A percentile compares a stretch with the other conserved stretches of the same genome.
phyloP scores from a whole-genome alignment of 2,888 invertebrate genomes.

The Charanyca ferruginea region DNA sequence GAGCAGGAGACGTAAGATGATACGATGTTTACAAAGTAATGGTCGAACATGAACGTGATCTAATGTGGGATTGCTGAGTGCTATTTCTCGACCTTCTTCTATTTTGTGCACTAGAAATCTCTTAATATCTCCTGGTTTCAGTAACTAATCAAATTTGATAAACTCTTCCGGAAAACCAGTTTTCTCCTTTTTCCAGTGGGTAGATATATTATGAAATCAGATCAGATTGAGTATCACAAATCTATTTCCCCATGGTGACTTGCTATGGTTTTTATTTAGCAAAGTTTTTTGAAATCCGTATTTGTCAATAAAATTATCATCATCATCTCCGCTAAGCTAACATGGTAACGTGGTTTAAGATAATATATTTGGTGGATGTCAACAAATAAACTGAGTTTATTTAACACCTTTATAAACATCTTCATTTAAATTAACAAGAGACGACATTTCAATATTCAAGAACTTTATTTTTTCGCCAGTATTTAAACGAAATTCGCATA shows the following conservation, averaged over 20 bases:
- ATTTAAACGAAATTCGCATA: constrained; percentile 2
- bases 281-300: neutral
- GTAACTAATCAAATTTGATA: no score
- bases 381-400: neutral
- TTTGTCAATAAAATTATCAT: neutral
- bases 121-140: no score
- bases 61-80: neutral
- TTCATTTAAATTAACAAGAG: neutral
- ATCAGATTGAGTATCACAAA: neutral
- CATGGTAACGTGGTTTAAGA: neutral
- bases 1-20: constrained; percentile 31
- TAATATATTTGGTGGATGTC: neutral
- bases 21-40: constrained; percentile 8
- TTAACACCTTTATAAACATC: neutral
- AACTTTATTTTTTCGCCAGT: neutral
- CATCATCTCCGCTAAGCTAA: neutral
- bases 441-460: neutral
- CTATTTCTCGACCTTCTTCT: constrained; percentile 8
- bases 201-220: neutral
- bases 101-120: neutral
- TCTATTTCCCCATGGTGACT: neutral
- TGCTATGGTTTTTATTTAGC: neutral
- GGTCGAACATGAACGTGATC: neutral
- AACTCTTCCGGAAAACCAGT: no score
- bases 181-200: neutral